Conservation (phyloP, 2,113 vertebrate species). For the Anoplopoma fimbria region DNA sequence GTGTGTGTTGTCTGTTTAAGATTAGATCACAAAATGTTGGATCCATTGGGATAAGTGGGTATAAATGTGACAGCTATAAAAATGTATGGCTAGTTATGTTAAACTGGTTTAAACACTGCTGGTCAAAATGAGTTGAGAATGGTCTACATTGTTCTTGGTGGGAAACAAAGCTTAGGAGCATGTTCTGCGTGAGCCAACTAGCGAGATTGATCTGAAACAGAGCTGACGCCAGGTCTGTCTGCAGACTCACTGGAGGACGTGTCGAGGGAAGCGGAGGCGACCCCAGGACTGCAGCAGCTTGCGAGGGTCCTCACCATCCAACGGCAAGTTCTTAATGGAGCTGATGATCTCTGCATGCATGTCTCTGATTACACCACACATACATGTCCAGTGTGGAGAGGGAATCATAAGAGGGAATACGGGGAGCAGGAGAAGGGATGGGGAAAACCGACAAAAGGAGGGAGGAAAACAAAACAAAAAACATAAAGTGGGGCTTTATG, state of each 20-base stretch:
- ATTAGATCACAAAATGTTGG: constrained; percentile 10
- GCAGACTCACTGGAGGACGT: constrained; percentile 94
- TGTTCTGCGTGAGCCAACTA: constrained; percentile 36
- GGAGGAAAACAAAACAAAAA: constrained; percentile 19
- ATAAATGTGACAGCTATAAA: not conserved
- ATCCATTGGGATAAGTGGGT: not conserved
- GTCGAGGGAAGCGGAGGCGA: constrained; percentile 89
- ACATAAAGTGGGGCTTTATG: constrained; percentile 35
- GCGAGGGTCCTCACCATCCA: constrained; percentile 95
- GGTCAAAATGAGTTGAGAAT: not conserved
- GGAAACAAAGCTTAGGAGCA: constrained; percentile 22
- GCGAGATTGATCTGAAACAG: constrained; percentile 40
- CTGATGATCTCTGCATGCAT: constrained; percentile 98
- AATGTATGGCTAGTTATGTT: not conserved
- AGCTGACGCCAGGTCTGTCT: constrained; percentile 61
- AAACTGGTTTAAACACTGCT: not conserved
- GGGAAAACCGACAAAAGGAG: constrained; percentile 31
- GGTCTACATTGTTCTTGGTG: not conserved
- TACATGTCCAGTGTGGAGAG: constrained; percentile 30
- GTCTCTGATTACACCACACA: constrained; percentile 84
- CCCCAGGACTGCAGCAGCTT: constrained; percentile 93
- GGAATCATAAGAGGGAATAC: constrained; percentile 45
- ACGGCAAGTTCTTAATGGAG: constrained; percentile 95
- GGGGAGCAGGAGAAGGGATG: constrained; percentile 37
- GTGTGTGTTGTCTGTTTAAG: constrained; percentile 5